Percentiles rank a stretch among this genome's conserved stretches.
Conservation (phyloP, 1,140 invertebrate species). For the Macrostomum lignano region DNA sequence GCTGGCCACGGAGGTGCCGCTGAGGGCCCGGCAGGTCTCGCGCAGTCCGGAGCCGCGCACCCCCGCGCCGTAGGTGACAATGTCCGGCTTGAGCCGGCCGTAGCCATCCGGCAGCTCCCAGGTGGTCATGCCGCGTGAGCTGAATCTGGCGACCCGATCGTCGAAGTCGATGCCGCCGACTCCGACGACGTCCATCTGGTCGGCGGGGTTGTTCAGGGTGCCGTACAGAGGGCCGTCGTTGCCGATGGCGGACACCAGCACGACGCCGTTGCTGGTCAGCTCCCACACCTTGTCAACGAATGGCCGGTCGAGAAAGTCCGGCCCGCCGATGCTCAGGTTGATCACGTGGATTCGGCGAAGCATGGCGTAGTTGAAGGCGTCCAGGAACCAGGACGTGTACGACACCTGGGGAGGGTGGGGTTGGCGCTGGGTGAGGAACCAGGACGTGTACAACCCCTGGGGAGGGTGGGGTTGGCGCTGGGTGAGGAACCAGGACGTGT, state of each 20-base stretch:
- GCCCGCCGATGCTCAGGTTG: slow-evolving; percentile 81
- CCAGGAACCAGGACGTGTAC: slow-evolving; percentile 88
- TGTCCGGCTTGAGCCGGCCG: slow-evolving; percentile 70
- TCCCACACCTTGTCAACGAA: slow-evolving; percentile 75
- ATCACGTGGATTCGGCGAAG: slow-evolving; percentile 68
- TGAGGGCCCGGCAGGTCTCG: slow-evolving; percentile 16
- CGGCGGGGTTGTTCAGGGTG: slow-evolving; percentile 80
- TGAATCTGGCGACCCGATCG: slow-evolving; percentile 75
- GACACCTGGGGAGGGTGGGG: too few species aligned
- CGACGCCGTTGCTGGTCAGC: slow-evolving; percentile 68
- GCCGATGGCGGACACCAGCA: slow-evolving; percentile 82
- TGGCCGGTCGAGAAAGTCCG: slow-evolving; percentile 86
- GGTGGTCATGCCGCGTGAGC: slow-evolving; percentile 80
- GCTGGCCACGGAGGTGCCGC: slow-evolving; percentile 67
- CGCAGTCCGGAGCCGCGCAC: neutral
- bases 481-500: too few species aligned
- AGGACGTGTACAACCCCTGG: too few species aligned
- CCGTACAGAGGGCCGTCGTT: slow-evolving; percentile 87
- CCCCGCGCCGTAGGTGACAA: slow-evolving; percentile 62
- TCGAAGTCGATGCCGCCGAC: slow-evolving; percentile 88
- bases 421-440: too few species aligned
- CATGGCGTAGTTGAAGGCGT: slow-evolving; percentile 92
- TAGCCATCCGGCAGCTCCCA: slow-evolving; percentile 47
- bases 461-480: too few species aligned
- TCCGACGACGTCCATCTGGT: slow-evolving; percentile 90